Conservation (phyloP, 2,113 vertebrate genomes). For the Lepisosteus osseus region DNA sequence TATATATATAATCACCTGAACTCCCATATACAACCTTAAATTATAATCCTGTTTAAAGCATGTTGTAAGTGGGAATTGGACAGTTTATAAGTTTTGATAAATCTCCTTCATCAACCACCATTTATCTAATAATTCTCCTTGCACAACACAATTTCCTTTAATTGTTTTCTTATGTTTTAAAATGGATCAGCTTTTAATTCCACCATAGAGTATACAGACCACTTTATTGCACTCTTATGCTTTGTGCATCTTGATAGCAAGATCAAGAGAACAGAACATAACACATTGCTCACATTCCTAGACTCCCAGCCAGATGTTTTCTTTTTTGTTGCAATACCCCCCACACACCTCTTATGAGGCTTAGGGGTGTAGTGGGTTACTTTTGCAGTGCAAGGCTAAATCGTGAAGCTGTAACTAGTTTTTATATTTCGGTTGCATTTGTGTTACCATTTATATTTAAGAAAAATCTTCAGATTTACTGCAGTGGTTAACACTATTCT, state of each 20-base stretch:
- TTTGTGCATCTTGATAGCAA: conserved; percentile 14
- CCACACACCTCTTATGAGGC: conserved; percentile 6
- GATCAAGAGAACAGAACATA: conserved; percentile 25
- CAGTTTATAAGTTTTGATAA: background rate
- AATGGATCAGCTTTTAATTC: background rate
- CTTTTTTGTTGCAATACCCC: conserved; percentile 5
- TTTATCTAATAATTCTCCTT: background rate
- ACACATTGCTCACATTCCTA: conserved; percentile 20
- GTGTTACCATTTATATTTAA: background rate
- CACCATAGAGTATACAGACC: background rate
- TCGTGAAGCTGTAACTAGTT: too few species aligned
- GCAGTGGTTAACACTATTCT: background rate
- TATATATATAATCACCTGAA: too few species aligned
- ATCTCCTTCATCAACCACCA: background rate
- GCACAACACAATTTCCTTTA: conserved; percentile 4
- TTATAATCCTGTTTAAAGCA: background rate
- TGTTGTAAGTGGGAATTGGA: background rate
- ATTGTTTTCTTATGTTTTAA: conserved; percentile 14
- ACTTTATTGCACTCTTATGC: conserved; percentile 11
- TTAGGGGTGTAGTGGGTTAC: background rate
- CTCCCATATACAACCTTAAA: too few species aligned
- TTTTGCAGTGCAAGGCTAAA: background rate
- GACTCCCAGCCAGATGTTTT: conserved; percentile 17
- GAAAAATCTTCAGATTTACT: background rate
- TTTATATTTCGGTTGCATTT: too few species aligned